Conservation (phyloP, 2,797 vertebrate genomes). For the Enteromius viviparus region DNA sequence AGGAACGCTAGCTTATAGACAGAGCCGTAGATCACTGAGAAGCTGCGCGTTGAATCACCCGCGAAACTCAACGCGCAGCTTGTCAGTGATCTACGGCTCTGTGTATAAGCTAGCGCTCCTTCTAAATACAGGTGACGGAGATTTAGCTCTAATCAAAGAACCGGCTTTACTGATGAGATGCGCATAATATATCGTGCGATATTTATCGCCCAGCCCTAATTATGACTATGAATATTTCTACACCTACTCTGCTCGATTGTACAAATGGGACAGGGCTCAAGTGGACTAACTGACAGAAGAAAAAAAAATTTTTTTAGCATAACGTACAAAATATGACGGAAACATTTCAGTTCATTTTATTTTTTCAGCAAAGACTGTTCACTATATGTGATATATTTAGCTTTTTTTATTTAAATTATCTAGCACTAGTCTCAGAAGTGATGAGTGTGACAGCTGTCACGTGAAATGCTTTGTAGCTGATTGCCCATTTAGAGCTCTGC, state of each 20-base stretch:
- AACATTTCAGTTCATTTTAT: background rate
- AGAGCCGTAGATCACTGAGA: too few relatives aligned
- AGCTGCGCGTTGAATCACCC: too few relatives aligned
- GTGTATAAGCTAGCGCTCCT: too few relatives aligned
- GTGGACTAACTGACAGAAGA: background rate
- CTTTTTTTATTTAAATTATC: background rate
- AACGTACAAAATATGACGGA: background rate
- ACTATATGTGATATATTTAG: background rate
- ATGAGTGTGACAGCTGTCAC: background rate
- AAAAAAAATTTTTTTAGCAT: background rate
- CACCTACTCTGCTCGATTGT: background rate
- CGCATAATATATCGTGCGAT: too few relatives aligned
- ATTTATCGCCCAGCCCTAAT: background rate
- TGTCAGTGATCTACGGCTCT: too few relatives aligned
- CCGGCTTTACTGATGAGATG: too few relatives aligned
- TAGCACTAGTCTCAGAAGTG: background rate
- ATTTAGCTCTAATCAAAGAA: too few relatives aligned
- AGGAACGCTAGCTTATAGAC: too few relatives aligned
- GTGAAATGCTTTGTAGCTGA: conserved; percentile 10
- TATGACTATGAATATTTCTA: background rate
- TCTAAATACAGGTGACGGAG: too few relatives aligned
- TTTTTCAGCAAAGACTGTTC: background rate
- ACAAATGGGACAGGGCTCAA: background rate
- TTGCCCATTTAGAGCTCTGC: conserved; percentile 27
- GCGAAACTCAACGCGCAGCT: too few relatives aligned